Conservation (phyloP, 2,113 vertebrate species). For the Upupa epops region DNA sequence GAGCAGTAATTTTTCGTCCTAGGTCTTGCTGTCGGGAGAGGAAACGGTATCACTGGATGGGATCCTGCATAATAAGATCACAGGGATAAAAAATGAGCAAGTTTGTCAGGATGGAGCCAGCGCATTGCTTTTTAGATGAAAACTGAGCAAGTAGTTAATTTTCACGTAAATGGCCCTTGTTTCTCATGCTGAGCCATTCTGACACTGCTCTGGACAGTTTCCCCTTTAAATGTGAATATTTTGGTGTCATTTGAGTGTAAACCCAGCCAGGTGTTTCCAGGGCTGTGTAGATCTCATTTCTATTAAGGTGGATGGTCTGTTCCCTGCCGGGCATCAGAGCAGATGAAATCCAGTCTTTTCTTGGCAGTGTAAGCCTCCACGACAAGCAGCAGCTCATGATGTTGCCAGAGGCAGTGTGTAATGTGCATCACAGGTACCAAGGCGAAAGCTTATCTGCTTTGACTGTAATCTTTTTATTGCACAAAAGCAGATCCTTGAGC, state of each 20-base stretch:
- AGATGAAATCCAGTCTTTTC: slow-evolving; percentile 11
- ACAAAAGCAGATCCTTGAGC: slow-evolving; percentile 18
- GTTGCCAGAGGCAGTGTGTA: neutral
- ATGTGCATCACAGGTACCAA: slow-evolving; percentile 4
- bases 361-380: neutral
- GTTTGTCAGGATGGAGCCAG: neutral
- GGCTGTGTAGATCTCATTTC: neutral
- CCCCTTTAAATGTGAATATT: slow-evolving; percentile 6
- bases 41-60: neutral
- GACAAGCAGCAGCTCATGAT: neutral
- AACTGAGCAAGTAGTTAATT: slow-evolving; percentile 42
- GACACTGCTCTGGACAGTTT: slow-evolving; percentile 35
- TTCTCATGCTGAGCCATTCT: neutral
- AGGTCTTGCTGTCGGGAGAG: neutral
- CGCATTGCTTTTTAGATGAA: neutral
- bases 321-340: neutral
- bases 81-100: slow-evolving; percentile 14
- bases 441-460: neutral
- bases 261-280: slow-evolving; percentile 15
- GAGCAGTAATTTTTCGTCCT: neutral
- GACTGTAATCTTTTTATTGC: slow-evolving; percentile 1
- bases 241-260: slow-evolving; percentile 15
- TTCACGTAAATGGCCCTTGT: slow-evolving; percentile 45
- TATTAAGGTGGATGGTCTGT: neutral
- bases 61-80: neutral